Base-by-base conservation (phyloP, 1,140 invertebrate genomes). In the Lanistes nyassanus region DNA sequence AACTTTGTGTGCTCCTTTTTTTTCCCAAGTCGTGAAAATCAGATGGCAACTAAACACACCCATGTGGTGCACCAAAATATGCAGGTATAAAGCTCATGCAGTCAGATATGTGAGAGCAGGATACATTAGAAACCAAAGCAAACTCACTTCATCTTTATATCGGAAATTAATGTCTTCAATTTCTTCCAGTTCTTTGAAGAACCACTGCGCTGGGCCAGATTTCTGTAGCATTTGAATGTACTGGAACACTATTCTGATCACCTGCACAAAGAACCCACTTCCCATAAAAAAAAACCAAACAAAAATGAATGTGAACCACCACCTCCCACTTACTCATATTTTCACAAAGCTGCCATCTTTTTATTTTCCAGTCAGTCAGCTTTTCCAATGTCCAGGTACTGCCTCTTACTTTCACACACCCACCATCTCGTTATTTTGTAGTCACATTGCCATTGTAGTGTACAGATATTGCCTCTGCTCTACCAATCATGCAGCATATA, bases 81-180 rank as follows among this genome's bases (percentile, higher is more conserved):
- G 19, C 26, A 66, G 3, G 39, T 7, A 37, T 36, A 66, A 16
- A 66, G 1, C 36, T 31, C 21, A 19, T 34, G 6, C 23, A 23
- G 16, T 21, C 53, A 55, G 19, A 55, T n/a, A 55, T n/a, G n/a
- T n/a, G n/a, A 16, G 53, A 16, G 19, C n/a, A n/a, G 19, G 19
- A 1, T n/a, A 21, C 19, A 55, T n/a, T 55, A n/a, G n/a, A 16
- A 60, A 4, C 11, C 58, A 60, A 39, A 37, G 36, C 23, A n/a
- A 1, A 23, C 42, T 53, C 69, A 88, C 88, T 83, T 87, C 77
- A 76, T 89, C 86, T 68, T 85, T 82, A 83, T 85, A 89, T 64
- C 85, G 81, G 68, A 87, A 88, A 55, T 84, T 83, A 72, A 81
- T 87, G 23, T 86, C 81, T 74, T 87, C 84, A 21, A 87, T 85